Evolutionary conservation across 2,888 invertebrate genomes (phyloP), one percentile per base, ranked within the genome.

Genomic region (Leptopilina drosophilae): DNA sequence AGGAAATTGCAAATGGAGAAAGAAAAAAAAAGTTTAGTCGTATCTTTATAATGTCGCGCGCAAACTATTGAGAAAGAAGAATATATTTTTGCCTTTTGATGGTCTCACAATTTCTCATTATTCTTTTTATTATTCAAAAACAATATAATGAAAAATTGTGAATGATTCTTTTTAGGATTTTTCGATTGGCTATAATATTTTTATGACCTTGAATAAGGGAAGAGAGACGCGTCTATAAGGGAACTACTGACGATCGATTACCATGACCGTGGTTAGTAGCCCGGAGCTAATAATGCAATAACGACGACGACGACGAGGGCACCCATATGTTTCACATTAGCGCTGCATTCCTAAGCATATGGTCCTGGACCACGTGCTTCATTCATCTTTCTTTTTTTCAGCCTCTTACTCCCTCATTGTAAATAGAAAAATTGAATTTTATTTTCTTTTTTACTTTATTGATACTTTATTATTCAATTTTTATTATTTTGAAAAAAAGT

Each of bases 281-380:
- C 69, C 69, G 53, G 26, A 69, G 69, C 53, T 53, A 69, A 69
- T 69, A 69, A 69, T 33, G 53, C 73, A 56, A 73, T 73, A 73
- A 33, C 14, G 33, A 42, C 42, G 1, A 42, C 42, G 42, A 42
- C 42, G 42, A 42, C 42, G 8, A 33, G 33, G 56, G 73, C 9
- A 26, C 26, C 73, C 73, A 73, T 73, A 73, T 73, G 73, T 73
- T 73, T 73, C 73, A 73, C n/a, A 73, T 73, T 73, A 73, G 73
- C 53, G 53, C 26, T 73, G 56, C 56, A 56, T 73, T 73, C 73
- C n/a, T 73, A n/a, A 73, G 53, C 73, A 73, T 73, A 73, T 73
- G 73, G 53, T 33, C n/a, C 73, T 73, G 73, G 73, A 73, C 73
- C 73, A 73, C 73, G 73, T 73, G 73, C 73, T 73, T 20, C 20